These are phyloP conservation scores for Sapayoa aenigma DNA, from an alignment of 2,113 vertebrate species.

Conservation along the genomic window DNA sequence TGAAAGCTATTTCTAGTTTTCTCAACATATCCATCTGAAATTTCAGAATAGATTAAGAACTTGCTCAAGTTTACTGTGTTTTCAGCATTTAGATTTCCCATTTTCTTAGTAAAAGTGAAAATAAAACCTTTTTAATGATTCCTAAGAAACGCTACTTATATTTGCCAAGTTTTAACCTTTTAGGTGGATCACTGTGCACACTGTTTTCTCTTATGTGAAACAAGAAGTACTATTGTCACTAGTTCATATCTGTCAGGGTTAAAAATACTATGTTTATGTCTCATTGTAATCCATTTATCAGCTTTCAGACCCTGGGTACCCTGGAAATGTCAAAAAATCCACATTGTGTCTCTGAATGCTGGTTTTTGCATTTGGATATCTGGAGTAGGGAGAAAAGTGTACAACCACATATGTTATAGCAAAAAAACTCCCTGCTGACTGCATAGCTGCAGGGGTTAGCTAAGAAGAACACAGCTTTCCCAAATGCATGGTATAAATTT, in stretches of 20 bases:
- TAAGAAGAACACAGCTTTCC: background rate
- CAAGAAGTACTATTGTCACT: background rate
- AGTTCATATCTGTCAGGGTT: background rate
- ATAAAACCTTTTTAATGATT: background rate
- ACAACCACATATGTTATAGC: background rate
- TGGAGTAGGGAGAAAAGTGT: background rate
- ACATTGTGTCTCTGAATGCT: background rate
- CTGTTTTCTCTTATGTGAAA: background rate
- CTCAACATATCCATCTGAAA: background rate
- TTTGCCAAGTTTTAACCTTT: background rate
- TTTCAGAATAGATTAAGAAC: background rate
- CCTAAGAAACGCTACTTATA: background rate
- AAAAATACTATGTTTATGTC: background rate
- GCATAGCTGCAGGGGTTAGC: background rate
- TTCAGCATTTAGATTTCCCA: background rate
- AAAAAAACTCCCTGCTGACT: slow-evolving; percentile 1
- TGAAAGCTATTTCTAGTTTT: background rate
- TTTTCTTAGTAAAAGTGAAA: background rate
- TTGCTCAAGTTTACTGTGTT: background rate
- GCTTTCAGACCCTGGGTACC: background rate
- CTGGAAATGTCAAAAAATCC: background rate
- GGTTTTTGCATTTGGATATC: slow-evolving; percentile 8
- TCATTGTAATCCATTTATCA: background rate
- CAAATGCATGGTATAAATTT: background rate
- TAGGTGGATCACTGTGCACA: background rate